These are phyloP conservation scores for Incurvaria masculella DNA, from an alignment of 2,888 invertebrate species.

Conservation along the genomic window DNA sequence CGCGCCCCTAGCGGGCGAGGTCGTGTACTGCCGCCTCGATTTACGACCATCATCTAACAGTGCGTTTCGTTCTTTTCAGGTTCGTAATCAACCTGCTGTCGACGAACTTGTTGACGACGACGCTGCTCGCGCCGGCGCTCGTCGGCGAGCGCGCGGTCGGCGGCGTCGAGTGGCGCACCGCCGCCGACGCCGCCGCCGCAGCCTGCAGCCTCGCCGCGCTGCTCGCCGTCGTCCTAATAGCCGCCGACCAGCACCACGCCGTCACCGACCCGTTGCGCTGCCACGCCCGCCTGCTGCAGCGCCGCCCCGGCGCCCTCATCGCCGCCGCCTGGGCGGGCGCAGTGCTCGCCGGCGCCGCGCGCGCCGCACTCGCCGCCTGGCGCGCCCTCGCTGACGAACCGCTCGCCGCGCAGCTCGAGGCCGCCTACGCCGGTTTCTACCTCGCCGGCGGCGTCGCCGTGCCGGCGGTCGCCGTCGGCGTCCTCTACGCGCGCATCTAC, in stretches of 20 bases:
- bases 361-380: slow-evolving; percentile 33
- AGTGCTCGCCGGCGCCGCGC: slow-evolving; percentile 33
- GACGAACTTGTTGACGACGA: slow-evolving; percentile 47
- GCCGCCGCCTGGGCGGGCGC: slow-evolving; percentile 54
- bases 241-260: slow-evolving; percentile 55
- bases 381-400: slow-evolving; percentile 28
- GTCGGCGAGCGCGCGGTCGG: slow-evolving; percentile 60
- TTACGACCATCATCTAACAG: no score
- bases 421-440: slow-evolving; percentile 39
- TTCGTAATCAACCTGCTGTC: slow-evolving; percentile 61
- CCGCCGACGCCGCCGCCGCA: slow-evolving; percentile 49
- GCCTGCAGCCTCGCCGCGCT: slow-evolving; percentile 39
- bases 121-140: slow-evolving; percentile 47
- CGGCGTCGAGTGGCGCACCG: slow-evolving; percentile 51
- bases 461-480: slow-evolving; percentile 62
- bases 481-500: slow-evolving; percentile 73
- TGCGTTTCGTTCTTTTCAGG: slow-evolving; percentile 45
- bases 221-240: slow-evolving; percentile 40
- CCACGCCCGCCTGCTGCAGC: slow-evolving; percentile 48
- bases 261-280: slow-evolving; percentile 51
- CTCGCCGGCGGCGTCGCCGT: slow-evolving; percentile 34
- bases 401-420: slow-evolving; percentile 30
- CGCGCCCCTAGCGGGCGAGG: no score
- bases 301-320: slow-evolving; percentile 43
- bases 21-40: no score